These are phyloP conservation scores for Danio albolineatus DNA, from an alignment of 2,797 vertebrate species.

Conservation along the genomic window DNA sequence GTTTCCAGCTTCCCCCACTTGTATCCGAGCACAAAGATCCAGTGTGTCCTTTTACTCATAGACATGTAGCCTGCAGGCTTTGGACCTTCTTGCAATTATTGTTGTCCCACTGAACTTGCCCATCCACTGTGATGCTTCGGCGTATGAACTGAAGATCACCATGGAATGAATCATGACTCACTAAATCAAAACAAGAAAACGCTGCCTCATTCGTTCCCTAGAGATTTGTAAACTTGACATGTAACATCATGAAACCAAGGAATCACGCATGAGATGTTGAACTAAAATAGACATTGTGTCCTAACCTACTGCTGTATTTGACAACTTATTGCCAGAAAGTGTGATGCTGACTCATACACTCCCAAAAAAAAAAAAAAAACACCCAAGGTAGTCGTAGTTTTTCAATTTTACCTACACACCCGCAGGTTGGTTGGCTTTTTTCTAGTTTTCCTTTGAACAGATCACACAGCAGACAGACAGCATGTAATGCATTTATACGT, in stretches of 20 bases:
- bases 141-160: conserved; percentile 24
- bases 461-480: neutral
- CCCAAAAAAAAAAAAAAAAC: too few species aligned
- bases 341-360: conserved; percentile 9
- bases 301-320: neutral
- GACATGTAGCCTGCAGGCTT: conserved; percentile 60
- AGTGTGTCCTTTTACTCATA: conserved; percentile 60
- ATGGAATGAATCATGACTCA: neutral
- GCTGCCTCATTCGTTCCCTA: neutral
- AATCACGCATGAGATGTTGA: neutral
- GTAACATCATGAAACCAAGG: neutral
- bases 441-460: conserved; percentile 5
- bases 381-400: conserved; percentile 31
- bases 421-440: neutral
- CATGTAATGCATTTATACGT: neutral
- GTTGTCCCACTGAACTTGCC: conserved; percentile 31
- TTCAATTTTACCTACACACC: neutral
- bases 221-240: neutral
- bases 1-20: conserved; percentile 64
- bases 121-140: conserved; percentile 2
- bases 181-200: neutral
- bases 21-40: conserved; percentile 65
- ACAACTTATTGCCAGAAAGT: neutral
- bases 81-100: conserved; percentile 38
- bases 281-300: conserved; percentile 21